Evolutionary conservation across 2,797 vertebrate species (phyloP), one percentile per base, ranked within the genome.

Genomic region (Cyprinella venusta): DNA sequence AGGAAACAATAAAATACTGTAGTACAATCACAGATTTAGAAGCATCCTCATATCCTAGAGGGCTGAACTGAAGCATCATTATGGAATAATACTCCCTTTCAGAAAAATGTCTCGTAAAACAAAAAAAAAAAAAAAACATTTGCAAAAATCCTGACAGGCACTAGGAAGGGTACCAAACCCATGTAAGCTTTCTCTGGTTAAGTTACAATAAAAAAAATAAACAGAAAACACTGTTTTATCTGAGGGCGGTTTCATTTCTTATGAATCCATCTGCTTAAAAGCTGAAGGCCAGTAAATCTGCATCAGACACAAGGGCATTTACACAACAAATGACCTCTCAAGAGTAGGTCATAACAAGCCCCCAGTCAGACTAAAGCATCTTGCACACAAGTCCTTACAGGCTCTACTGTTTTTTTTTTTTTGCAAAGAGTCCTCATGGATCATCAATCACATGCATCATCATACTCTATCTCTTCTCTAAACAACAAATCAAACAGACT

Each of bases 271-370:
- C 72, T 16, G 19, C 74, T 63, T 48, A 63, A 72, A 80, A 61
- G 21, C 82, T 64, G n/a, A 56, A 72, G 54, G 56, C 33, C 38
- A 68, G 59, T 64, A 63, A 48, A 64, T 64, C 71, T 64, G 42
- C 26, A 70, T 81, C 33, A 19, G 38, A 24, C 45, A 52, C 54
- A 71, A 79, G 40, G 42, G 67, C 71, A 56, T 24, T 72, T 64
- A 74, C 26, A 81, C 26, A 76, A 69, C 40, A 42, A 59, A 56
- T 69, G 33, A 76, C 76, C 50, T 77, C 52, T 48, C 65, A 50
- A 38, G 30, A 63, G 13, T 36, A 72, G 68, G 56, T 72, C 56
- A 71, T 33, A 63, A 71, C 40, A 67, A 81, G 68, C 68, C 79
- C 38, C 68, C 33, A 67, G 80, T 67, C 74, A 74, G 65, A 75